phyloP scores from a whole-genome alignment of 2,113 vertebrate species.

The Cyrtonyx montezumae region DNA sequence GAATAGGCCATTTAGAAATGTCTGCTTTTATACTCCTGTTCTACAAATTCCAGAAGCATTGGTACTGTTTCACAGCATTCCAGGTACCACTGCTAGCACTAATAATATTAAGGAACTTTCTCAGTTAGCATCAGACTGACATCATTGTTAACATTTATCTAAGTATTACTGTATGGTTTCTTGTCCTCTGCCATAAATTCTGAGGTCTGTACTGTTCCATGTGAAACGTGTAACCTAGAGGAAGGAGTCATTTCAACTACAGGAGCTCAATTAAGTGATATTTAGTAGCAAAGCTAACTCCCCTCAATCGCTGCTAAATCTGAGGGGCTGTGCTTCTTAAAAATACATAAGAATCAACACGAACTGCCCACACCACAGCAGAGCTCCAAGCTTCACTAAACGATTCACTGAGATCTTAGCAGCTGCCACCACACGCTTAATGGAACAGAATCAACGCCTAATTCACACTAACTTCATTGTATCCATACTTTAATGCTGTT shows the following conservation, averaged over 20 bases:
- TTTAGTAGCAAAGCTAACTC: not conserved
- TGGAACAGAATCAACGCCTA: not conserved
- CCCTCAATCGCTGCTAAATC: not conserved
- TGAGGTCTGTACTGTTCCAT: not conserved
- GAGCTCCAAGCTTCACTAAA: not conserved
- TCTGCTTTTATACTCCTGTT: not conserved
- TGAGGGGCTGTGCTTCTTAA: not conserved
- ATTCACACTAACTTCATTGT: not conserved
- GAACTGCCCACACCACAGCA: not conserved
- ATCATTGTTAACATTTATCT: not conserved
- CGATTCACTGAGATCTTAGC: not conserved
- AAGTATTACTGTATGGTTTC: not conserved
- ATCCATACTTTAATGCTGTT: not conserved
- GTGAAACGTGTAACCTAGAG: rapidly evolving
- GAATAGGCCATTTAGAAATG: slow-evolving; percentile 1
- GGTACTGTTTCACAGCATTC: not conserved
- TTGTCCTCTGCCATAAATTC: not conserved
- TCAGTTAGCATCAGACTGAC: not conserved
- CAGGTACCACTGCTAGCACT: not conserved
- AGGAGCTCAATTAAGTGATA: rapidly evolving
- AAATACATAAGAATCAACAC: not conserved
- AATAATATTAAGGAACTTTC: not conserved
- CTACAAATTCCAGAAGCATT: not conserved
- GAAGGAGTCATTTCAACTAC: not conserved
- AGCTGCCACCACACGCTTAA: not conserved